Conservation (phyloP, 2,797 vertebrate species). For the Melopsittacus undulatus region DNA sequence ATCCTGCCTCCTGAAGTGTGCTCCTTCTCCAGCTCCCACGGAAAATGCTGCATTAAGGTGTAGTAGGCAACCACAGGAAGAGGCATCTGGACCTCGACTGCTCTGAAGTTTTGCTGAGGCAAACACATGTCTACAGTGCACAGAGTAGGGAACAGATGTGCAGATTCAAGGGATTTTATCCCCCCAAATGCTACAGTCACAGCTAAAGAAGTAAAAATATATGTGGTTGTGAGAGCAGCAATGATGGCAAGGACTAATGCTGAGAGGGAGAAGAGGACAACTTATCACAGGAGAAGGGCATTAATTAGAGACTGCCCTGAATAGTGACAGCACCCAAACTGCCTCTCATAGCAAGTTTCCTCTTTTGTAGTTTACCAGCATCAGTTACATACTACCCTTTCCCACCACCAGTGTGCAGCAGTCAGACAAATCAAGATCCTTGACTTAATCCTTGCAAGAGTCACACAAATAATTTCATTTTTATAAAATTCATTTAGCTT, state of each 20-base stretch:
- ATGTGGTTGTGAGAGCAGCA: background rate
- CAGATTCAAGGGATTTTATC: conserved; percentile 36
- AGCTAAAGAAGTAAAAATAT: conserved; percentile 45
- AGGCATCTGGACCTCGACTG: background rate
- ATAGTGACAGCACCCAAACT: conserved; percentile 9
- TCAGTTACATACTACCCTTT: conserved; percentile 17
- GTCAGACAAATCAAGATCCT: conserved; percentile 64
- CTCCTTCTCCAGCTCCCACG: background rate
- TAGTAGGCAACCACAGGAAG: background rate
- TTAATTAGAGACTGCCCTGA: conserved; percentile 38
- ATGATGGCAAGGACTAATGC: background rate
- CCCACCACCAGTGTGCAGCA: conserved; percentile 35
- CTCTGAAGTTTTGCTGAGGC: conserved; percentile 40
- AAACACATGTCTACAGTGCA: background rate
- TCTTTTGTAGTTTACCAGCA: background rate
- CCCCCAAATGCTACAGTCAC: conserved; percentile 18
- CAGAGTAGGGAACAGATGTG: conserved; percentile 22
- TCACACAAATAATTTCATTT: conserved; percentile 71
- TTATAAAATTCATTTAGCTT: background rate
- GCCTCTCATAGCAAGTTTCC: conserved; percentile 17
- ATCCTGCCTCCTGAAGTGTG: accelerated
- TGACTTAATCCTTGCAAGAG: conserved; percentile 18
- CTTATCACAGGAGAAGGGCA: background rate
- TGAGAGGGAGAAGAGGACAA: conserved; percentile 28
- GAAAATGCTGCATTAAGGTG: background rate